Base-by-base conservation (phyloP, 2,888 invertebrate species). In the Lordiphosa fenestrarum region DNA sequence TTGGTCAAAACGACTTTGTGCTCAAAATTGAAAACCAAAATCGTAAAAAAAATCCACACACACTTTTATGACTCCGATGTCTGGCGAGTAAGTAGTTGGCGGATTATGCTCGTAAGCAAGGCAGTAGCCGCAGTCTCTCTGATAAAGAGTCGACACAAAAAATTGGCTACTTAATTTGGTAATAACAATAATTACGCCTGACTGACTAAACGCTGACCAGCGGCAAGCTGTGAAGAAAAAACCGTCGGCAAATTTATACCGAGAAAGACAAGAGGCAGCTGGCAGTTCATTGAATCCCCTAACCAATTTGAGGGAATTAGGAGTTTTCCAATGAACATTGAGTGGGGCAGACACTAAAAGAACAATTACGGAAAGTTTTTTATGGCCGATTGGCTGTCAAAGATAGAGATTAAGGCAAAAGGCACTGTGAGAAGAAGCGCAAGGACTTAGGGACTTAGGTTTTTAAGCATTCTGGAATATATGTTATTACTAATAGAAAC, bases 131-230 rank as follows among this genome's bases (percentile, higher is more conserved):
- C 59, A 46, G 49, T 58, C 46, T 57, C 35, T 36, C 80, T 70
- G 76, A 81, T 77, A 77, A 80, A 74, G 65, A 70, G 67, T 56
- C 66, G 55, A 54, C 36, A 40, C 46, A 77, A 84, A 78, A 84
- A 72, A 80, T 80, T 83, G 85, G 80, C 80, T 80, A 75, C 80
- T 80, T 80, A 85, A 80, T 80, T 80, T 80, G 80, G 80, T 85
- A 80, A 80, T 80, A 80, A 80, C 80, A 80, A 80, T 80, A 80
- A 80, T 80, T 80, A 80, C 80, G 85, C 76, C 73, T 85, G 76
- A 71, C 73, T 80, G 85, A 71, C 85, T 77, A 84, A 77, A 77
- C 78, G 74, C 47, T 77, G 73, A 81, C 82, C 76, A 81, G 64
- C 73, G 57, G 67, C 67, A 70, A 36, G 30, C 30, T 30, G 30